Base-by-base conservation (phyloP, 2,113 vertebrate genomes). In the Alligator sinensis region DNA sequence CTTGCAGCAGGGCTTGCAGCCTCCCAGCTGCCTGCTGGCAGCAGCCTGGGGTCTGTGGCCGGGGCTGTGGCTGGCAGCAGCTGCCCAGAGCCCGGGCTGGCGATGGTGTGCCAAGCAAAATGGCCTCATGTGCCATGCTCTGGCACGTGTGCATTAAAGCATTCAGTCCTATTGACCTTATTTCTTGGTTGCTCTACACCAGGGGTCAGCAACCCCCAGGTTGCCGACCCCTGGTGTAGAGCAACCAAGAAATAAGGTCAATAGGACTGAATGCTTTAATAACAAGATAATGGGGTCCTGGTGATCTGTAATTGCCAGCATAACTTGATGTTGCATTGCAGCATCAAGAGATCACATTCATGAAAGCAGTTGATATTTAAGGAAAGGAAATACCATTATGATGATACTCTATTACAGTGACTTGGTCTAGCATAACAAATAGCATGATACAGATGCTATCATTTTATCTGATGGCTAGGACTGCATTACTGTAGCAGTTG, bases 191-290 rank as follows among this genome's bases (percentile, higher is more conserved):
- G 34, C 34, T 34, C 34, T 34, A 34, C 34, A 34, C 34, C 34
- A 34, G 34, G 34, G 34, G 34, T 34, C 34, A 34, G 34, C 4
- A 34, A 34, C 34, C 47, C 47, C n/a, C 16, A 24, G 47, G 47
- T 47, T 47, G 8, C 47, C 47, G 2, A 47, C 47, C 8, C 47
- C 47, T 47, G 47, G 0, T 0, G 1, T 55, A 1, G 18, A 3
- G 24, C 34, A 86, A 68, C 34, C n/a, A 79, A 62, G 88, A 75
- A 54, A 34, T 60, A 24, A 61, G 25, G 27, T 10, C 11, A 16
- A 0, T 38, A 21, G 19, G 34, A 22, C 2, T 30, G 80, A 61
- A 66, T 62, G 68, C 57, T 80, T n/a, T 47, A 83, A 87, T 58
- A 87, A 82, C 21, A 62, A 58, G 59, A 3, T 55, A 7, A 30